Percentiles rank a stretch among this genome's conserved stretches.
phyloP scores from a whole-genome alignment of 2,797 vertebrate genomes.

The Leptoclinus maculatus region DNA sequence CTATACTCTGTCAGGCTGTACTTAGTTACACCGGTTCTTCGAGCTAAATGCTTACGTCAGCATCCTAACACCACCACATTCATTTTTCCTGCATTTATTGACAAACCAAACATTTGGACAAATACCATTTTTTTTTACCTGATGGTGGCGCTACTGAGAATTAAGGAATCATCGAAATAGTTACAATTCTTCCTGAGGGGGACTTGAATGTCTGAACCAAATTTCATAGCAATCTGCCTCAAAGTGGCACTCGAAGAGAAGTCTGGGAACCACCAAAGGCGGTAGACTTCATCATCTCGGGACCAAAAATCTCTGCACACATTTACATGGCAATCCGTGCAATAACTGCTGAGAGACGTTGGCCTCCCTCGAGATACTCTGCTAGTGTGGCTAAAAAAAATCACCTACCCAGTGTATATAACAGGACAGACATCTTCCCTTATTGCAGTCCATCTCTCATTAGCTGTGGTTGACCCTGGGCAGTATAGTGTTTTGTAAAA shows the following conservation, averaged over 20 bases:
- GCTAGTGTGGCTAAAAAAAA: background rate
- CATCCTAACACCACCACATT: background rate
- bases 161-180: background rate
- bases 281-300: background rate
- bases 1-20: background rate
- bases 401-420: background rate
- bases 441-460: slow-evolving; percentile 5
- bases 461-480: slow-evolving; percentile 1
- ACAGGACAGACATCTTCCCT: background rate
- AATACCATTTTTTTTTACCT: background rate
- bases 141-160: background rate
- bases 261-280: background rate
- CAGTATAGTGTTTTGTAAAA: slow-evolving; percentile 1
- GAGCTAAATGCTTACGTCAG: background rate
- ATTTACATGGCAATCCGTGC: too few relatives aligned
- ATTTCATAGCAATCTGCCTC: background rate
- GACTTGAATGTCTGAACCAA: background rate
- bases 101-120: background rate
- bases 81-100: background rate
- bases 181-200: background rate
- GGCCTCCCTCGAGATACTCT: background rate
- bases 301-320: background rate
- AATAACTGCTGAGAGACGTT: background rate
- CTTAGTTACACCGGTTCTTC: background rate
- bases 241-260: too few relatives aligned